Evolutionary conservation across 2,888 invertebrate species (phyloP), one percentile per base, ranked within the genome.

Genomic region (Amphipoea lucens): DNA sequence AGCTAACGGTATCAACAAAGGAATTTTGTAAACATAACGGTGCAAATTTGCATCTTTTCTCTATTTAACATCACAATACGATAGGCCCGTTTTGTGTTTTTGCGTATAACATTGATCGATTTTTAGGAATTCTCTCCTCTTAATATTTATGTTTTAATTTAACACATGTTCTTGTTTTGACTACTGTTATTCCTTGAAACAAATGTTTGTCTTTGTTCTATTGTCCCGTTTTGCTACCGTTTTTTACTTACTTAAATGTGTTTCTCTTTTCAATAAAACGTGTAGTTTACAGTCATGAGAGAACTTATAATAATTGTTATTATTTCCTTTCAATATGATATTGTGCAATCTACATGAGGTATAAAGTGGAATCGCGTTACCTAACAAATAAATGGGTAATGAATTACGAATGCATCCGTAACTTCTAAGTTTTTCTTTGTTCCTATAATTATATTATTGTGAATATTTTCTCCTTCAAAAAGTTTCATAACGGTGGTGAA

Each of bases 1-100:
- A 91, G 85, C 87, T 95, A 96, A 96, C 96, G 95, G 95, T 91
- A 87, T 90, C 92, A 81, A 91, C 88, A 94, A 83, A 84, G 71
- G 90, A 94, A 92, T 93, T 91, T 95, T 90, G 94, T 96, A 95
- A 96, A 96, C 94, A 96, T 96, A 96, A 96, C 96, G 95, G 96
- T 91, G 87, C 86, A 85, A 84, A 94, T 95, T 96, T 95, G 95
- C 94, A 94, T 95, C 92, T 94, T 94, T 94, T 93, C 91, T 91
- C 94, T 94, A 89, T 92, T 95, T 94, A 91, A 88, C 93, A 94
- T 93, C 73, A 95, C 94, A 96, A 95, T 93, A 89, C 92, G 93
- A 92, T 93, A 92, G 91, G 84, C 89, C 82, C 71, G 88, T 91
- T 93, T 91, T 92, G 92, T 88, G 89, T 86, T 74, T 68, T 74